These are phyloP conservation scores for Xestobium rufovillosum DNA, from an alignment of 2,888 invertebrate species.

Conservation along the genomic window DNA sequence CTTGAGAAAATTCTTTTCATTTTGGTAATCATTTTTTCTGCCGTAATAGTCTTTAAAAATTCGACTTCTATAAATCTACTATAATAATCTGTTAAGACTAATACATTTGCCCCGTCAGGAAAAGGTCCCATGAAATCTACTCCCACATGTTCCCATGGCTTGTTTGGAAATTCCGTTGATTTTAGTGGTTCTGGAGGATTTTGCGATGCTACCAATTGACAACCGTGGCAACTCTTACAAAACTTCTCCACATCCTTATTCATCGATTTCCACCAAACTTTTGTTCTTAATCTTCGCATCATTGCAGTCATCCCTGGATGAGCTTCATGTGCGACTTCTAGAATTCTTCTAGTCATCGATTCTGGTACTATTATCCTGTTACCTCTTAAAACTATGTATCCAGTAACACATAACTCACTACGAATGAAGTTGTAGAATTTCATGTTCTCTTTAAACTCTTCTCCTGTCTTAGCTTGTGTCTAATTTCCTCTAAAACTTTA, in stretches of 20 bases:
- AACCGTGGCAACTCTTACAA: constrained; percentile 7
- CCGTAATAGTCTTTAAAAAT: constrained; percentile 10
- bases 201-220: constrained; percentile 9
- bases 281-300: constrained; percentile 29
- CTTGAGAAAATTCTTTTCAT: constrained; percentile 10
- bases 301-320: too few species aligned
- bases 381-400: constrained; percentile 13
- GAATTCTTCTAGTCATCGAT: constrained; percentile 21
- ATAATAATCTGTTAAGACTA: constrained; percentile 27
- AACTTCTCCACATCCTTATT: constrained; percentile 27
- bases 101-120: constrained; percentile 22
- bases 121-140: constrained; percentile 30
- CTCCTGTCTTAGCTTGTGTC: too few species aligned
- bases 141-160: constrained; percentile 18
- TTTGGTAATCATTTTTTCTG: too few species aligned
- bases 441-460: too few species aligned
- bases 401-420: constrained; percentile 5
- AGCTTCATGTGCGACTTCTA: constrained; percentile 19
- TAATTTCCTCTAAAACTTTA: too few species aligned
- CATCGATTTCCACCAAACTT: constrained; percentile 34
- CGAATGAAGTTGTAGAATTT: not conserved
- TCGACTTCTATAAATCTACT: constrained; percentile 25
- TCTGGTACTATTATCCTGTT: constrained; percentile 19
- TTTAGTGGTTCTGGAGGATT: constrained; percentile 16
- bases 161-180: constrained; percentile 7